Conservation (phyloP, 1,140 invertebrate species). For the Zophobas atratus region DNA sequence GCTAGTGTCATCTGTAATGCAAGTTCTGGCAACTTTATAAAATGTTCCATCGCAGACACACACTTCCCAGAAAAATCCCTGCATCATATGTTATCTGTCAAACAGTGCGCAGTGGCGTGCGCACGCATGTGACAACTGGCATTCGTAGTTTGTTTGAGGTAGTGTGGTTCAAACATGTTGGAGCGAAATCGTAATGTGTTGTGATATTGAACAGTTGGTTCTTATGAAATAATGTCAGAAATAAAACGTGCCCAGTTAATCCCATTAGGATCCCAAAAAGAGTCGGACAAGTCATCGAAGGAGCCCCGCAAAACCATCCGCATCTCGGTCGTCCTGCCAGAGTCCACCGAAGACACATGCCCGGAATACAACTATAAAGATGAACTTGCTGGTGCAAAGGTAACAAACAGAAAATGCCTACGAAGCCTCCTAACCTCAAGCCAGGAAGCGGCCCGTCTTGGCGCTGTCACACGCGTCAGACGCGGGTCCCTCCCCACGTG, state of each 20-base stretch:
- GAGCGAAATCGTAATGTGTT: conserved; percentile 64
- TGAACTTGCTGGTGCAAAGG: conserved; percentile 74
- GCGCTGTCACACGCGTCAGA: too few relatives aligned
- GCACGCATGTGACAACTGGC: conserved; percentile 49
- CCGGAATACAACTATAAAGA: conserved; percentile 78
- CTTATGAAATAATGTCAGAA: conserved; percentile 67
- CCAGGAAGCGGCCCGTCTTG: not conserved
- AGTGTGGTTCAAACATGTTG: conserved; percentile 67
- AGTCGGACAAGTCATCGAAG: conserved; percentile 59
- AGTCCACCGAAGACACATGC: conserved; percentile 77
- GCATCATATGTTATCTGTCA: conserved; percentile 50
- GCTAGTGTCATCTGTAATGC: not conserved
- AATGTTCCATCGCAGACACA: not conserved
- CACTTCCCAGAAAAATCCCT: not conserved
- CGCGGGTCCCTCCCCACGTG: conserved; percentile 11
- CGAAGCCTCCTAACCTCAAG: conserved; percentile 53
- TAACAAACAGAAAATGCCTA: conserved; percentile 70
- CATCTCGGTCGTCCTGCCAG: conserved; percentile 73
- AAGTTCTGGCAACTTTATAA: not conserved
- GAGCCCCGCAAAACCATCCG: conserved; percentile 69
- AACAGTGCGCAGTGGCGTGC: conserved; percentile 51
- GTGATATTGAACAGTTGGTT: conserved; percentile 58
- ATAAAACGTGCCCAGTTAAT: conserved; percentile 62
- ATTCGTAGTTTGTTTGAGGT: conserved; percentile 54
- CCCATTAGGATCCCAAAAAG: conserved; percentile 62